Evolutionary conservation across 2,113 vertebrate genomes (phyloP).

Genomic region (Triplophysa dalaica): DNA sequence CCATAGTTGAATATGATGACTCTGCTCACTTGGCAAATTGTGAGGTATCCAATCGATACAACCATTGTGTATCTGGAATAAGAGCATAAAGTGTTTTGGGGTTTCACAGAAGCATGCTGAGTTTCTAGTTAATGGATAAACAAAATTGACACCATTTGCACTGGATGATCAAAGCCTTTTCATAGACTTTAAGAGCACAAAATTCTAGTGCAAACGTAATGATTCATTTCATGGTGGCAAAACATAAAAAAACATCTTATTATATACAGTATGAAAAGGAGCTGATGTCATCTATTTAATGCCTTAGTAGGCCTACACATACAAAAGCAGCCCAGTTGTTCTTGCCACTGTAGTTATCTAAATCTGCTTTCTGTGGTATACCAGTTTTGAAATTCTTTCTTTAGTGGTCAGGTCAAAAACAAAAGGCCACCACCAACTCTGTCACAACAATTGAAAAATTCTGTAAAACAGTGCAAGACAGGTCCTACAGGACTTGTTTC

Average conservation of each 20-base stretch:
- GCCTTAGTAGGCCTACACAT: background rate
- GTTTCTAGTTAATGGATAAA: background rate
- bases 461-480: no score
- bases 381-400: background rate
- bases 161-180: background rate
- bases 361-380: background rate
- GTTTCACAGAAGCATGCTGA: no score
- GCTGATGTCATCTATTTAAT: background rate
- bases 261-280: background rate
- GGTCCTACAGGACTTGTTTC: no score
- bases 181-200: background rate
- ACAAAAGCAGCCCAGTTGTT: background rate
- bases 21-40: conserved; percentile 72
- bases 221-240: background rate
- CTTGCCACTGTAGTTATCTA: background rate
- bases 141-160: background rate
- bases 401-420: background rate
- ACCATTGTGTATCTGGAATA: conserved; percentile 72
- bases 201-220: background rate
- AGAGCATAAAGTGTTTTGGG: background rate
- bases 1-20: conserved; percentile 78
- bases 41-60: conserved; percentile 74
- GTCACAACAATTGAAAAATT: background rate
- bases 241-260: no score
- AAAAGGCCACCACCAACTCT: background rate